Percentiles rank a stretch among this genome's conserved stretches.
These are phyloP conservation scores for Pyrrhosoma nymphula DNA, from an alignment of 2,888 invertebrate species.

Conservation along the genomic window DNA sequence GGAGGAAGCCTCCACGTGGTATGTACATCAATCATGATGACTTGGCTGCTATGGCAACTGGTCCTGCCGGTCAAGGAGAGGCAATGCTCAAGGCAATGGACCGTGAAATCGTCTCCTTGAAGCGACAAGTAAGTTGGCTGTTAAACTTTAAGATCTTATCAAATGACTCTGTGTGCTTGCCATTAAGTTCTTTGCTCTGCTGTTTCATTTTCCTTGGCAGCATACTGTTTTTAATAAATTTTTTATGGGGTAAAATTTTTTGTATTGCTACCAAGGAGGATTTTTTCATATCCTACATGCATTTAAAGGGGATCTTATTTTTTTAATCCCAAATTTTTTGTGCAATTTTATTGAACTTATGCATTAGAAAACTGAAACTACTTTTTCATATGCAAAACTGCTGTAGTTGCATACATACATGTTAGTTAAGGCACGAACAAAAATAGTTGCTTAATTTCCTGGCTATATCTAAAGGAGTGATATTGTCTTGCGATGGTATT, in stretches of 20 bases:
- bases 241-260: too few species aligned
- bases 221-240: too few species aligned
- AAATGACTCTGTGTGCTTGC: neutral
- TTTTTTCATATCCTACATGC: too few species aligned
- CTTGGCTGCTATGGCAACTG: conserved; percentile 93
- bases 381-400: neutral
- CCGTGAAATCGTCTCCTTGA: conserved; percentile 95
- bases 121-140: conserved; percentile 93
- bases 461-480: neutral
- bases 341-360: neutral
- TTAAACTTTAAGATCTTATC: neutral
- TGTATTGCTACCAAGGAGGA: too few species aligned
- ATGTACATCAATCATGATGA: conserved; percentile 99
- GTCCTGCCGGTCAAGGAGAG: conserved; percentile 86
- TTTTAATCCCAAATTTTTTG: too few species aligned
- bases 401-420: neutral
- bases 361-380: neutral
- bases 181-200: too few species aligned
- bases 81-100: conserved; percentile 95
- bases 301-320: too few species aligned
- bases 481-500: too few species aligned
- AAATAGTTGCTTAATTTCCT: neutral
- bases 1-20: conserved; percentile 95
- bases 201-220: too few species aligned
- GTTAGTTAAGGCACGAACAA: neutral